Evolutionary conservation across 1,140 invertebrate genomes (phyloP).

Genomic region (Adoxophyes honmai): DNA sequence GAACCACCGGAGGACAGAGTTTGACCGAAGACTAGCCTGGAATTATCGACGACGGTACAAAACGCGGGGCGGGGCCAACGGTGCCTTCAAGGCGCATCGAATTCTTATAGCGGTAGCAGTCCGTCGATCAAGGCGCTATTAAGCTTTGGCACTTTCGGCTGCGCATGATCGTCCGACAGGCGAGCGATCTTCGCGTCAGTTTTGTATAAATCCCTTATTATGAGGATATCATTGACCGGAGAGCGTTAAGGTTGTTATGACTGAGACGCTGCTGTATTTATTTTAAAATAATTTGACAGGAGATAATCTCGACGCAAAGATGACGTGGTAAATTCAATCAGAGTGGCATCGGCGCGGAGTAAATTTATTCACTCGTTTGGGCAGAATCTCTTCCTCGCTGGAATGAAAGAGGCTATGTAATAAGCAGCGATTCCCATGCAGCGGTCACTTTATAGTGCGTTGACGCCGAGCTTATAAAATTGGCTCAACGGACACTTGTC

Average conservation of each 20-base stretch:
- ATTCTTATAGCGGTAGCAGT: constrained; percentile 55
- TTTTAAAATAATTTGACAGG: constrained; percentile 17
- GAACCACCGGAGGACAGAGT: constrained; percentile 45
- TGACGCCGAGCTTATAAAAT: constrained; percentile 29
- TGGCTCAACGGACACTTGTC: neutral
- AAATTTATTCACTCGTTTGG: constrained; percentile 31
- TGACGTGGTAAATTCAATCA: constrained; percentile 15
- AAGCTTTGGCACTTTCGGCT: constrained; percentile 38
- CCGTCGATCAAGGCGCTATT: constrained; percentile 47
- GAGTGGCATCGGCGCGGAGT: constrained; percentile 13
- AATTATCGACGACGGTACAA: constrained; percentile 61
- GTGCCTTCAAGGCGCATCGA: constrained; percentile 41
- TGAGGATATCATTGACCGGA: neutral
- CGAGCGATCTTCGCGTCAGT: neutral
- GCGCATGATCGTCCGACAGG: constrained; percentile 28
- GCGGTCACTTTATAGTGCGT: constrained; percentile 17
- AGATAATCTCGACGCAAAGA: constrained; percentile 12
- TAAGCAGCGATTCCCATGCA: neutral
- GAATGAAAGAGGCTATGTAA: neutral
- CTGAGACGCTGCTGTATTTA: neutral
- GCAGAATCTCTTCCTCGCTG: constrained; percentile 19
- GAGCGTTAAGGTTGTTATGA: constrained; percentile 14
- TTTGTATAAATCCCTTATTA: constrained; percentile 16
- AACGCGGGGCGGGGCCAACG: constrained; percentile 54
- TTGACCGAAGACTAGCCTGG: constrained; percentile 43